phyloP scores from a whole-genome alignment of 2,113 vertebrate genomes.

The Dipodomys stephensi region DNA sequence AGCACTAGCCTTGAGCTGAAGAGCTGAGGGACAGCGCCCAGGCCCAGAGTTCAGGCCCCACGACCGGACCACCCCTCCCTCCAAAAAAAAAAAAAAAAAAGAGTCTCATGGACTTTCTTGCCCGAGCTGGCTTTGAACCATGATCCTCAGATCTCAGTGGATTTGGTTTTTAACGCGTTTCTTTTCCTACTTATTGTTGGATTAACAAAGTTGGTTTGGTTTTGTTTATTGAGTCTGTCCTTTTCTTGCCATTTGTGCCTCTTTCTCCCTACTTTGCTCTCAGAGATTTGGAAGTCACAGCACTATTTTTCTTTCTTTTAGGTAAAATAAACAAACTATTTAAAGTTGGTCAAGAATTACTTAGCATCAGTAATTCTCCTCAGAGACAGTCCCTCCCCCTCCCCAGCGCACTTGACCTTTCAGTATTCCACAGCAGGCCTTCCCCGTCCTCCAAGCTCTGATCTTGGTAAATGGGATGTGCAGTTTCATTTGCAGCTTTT shows the following conservation, averaged over 20 bases:
- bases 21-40: too few species aligned
- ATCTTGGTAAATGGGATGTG: conserved; percentile 13
- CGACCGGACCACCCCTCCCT: too few species aligned
- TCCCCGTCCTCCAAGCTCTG: not conserved
- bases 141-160: too few species aligned
- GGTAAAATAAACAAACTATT: not conserved
- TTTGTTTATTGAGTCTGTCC: conserved; percentile 8
- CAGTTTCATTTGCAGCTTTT: conserved; percentile 54
- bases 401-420: conserved; percentile 14
- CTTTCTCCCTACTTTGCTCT: fast-evolving
- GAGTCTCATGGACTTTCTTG: too few species aligned
- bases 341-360: conserved; percentile 47
- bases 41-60: too few species aligned
- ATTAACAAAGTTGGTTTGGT: not conserved
- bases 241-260: not conserved
- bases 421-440: not conserved
- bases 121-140: too few species aligned
- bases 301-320: not conserved
- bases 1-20: too few species aligned
- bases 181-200: not conserved
- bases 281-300: not conserved
- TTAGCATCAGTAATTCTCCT: conserved; percentile 11
- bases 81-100: too few species aligned
- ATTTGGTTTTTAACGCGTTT: not conserved
- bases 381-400: not conserved